Evolutionary conservation across 37 sponge, comb jelly and placozoan species (phyloP).

Genomic region (Ephydatia muelleri): DNA sequence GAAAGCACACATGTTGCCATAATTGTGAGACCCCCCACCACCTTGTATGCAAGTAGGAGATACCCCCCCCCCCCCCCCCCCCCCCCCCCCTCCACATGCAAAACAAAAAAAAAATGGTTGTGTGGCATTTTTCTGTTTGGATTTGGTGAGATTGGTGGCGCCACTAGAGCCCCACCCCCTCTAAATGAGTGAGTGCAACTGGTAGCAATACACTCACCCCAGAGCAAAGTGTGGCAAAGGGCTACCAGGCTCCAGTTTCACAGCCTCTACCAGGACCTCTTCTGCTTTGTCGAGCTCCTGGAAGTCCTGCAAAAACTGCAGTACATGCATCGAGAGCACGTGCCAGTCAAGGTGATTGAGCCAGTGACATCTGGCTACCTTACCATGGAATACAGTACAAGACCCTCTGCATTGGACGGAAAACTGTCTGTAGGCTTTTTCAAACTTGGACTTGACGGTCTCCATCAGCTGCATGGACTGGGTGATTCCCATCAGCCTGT

Average conservation of each 20-base stretch:
- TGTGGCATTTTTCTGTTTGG: too few species aligned
- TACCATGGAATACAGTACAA: constrained; percentile 53
- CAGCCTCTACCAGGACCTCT: constrained; percentile 54
- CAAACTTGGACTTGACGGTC: constrained; percentile 26
- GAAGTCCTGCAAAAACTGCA: constrained; percentile 11
- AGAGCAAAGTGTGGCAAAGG: constrained; percentile 41
- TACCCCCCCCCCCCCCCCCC: too few species aligned
- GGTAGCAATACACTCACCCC: constrained; percentile 38
- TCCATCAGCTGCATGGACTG: constrained; percentile 42
- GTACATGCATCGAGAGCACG: too few species aligned
- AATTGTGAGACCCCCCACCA: too few species aligned
- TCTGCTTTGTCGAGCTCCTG: constrained; percentile 33
- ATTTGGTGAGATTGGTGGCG: too few species aligned
- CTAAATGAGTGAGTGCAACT: too few species aligned
- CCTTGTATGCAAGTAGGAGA: too few species aligned
- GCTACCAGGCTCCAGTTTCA: constrained; percentile 59
- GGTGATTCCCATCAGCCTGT: constrained; percentile 25
- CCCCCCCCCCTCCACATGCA: too few species aligned
- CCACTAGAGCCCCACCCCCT: too few species aligned
- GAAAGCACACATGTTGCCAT: too few species aligned
- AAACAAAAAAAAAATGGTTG: too few species aligned
- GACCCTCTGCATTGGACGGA: constrained; percentile 44
- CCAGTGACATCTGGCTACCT: neutral
- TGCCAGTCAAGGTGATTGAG: too few species aligned
- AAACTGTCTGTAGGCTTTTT: constrained; percentile 34